These are phyloP conservation scores for Mythimna vitellina DNA, from an alignment of 2,888 invertebrate species.

Conservation along the genomic window DNA sequence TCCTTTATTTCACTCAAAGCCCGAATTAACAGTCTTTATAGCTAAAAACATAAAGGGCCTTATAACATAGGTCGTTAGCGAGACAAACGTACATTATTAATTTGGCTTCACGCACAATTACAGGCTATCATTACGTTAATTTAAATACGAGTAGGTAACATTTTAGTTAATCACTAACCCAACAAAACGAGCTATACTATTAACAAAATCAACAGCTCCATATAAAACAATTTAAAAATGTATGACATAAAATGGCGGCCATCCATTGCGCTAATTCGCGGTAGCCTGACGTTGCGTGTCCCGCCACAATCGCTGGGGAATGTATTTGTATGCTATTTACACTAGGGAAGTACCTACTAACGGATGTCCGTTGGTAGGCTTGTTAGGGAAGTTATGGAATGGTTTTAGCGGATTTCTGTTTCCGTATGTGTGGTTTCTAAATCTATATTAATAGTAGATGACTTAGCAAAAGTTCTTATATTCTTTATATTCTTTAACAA, in stretches of 20 bases:
- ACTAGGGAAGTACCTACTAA: constrained; percentile 18
- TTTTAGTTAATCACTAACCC: constrained; percentile 8
- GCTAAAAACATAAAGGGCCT: neutral
- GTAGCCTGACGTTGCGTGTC: constrained; percentile 37
- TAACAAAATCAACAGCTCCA: constrained; percentile 38
- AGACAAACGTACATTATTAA: neutral
- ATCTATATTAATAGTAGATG: too few species aligned
- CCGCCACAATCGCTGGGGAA: constrained; percentile 39
- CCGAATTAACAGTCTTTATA: neutral
- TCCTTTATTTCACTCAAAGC: neutral
- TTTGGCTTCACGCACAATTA: neutral
- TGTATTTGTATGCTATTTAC: constrained; percentile 40
- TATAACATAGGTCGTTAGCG: neutral
- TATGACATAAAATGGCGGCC: constrained; percentile 32
- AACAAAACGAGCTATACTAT: constrained; percentile 1
- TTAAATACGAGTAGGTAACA: neutral
- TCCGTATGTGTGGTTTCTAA: neutral
- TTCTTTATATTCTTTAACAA: too few species aligned
- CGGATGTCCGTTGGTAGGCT: constrained; percentile 40
- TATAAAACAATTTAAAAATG: constrained; percentile 32
- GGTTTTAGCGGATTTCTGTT: constrained; percentile 32
- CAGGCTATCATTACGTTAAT: neutral
- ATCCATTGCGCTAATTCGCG: constrained; percentile 38
- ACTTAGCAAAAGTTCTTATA: too few species aligned
- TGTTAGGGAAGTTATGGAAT: constrained; percentile 31